These are phyloP conservation scores for Zaprionus capensis DNA, from an alignment of 1,140 invertebrate species.

Conservation along the genomic window DNA sequence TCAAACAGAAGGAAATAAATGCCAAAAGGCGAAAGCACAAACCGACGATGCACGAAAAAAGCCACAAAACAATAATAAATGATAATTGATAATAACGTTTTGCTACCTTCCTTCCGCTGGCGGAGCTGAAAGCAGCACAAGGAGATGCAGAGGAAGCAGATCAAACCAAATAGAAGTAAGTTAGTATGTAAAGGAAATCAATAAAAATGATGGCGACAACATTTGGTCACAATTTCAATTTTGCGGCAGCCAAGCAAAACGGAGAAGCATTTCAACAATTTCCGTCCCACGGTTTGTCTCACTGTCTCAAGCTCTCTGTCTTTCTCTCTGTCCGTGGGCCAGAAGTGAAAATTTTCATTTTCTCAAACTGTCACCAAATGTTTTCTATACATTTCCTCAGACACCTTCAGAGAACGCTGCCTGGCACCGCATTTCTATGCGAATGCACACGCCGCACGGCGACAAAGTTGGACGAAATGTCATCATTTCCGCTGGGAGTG, in stretches of 20 bases:
- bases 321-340: neutral
- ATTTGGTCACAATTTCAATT: conserved; percentile 81
- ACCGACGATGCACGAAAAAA: conserved; percentile 48
- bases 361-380: conserved; percentile 50
- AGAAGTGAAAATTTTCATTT: conserved; percentile 75
- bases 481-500: conserved; percentile 76
- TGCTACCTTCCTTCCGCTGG: conserved; percentile 62
- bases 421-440: conserved; percentile 66
- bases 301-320: neutral
- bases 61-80: conserved; percentile 71
- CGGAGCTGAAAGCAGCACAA: conserved; percentile 16
- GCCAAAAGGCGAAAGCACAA: conserved; percentile 37
- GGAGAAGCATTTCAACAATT: conserved; percentile 72
- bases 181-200: conserved; percentile 69
- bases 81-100: conserved; percentile 81
- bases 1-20: conserved; percentile 23
- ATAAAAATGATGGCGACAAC: conserved; percentile 74
- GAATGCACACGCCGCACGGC: conserved; percentile 62
- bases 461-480: conserved; percentile 83
- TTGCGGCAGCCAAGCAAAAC: conserved; percentile 44
- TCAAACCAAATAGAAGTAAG: conserved; percentile 57
- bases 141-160: conserved; percentile 40
- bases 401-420: conserved; percentile 52
- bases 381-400: conserved; percentile 65
- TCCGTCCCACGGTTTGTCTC: conserved; percentile 39